Evolutionary conservation across 2,113 vertebrate species (phyloP).

Genomic region (Apodemus speciosus): DNA sequence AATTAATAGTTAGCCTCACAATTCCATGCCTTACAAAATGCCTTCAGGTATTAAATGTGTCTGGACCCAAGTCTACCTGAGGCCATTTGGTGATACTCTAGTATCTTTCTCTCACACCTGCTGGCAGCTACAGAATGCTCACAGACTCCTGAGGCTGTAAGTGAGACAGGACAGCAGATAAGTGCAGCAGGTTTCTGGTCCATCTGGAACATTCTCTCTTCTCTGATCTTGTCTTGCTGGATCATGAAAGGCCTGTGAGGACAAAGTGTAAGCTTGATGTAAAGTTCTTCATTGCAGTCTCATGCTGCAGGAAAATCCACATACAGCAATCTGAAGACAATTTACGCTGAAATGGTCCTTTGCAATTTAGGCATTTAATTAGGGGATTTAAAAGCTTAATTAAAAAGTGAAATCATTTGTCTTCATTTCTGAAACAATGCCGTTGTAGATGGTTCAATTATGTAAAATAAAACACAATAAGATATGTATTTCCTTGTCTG

Average conservation of each 20-base stretch:
- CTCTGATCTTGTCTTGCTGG: slow-evolving; percentile 68
- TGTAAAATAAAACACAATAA: slow-evolving; percentile 79
- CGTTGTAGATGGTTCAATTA: slow-evolving; percentile 80
- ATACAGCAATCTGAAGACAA: slow-evolving; percentile 81
- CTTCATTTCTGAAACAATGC: slow-evolving; percentile 80
- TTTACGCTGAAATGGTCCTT: slow-evolving; percentile 83
- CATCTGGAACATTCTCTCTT: slow-evolving; percentile 74
- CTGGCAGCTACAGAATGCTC: neutral
- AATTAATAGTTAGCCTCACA: neutral
- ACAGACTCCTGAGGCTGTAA: neutral
- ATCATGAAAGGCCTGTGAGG: slow-evolving; percentile 77
- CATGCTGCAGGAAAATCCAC: slow-evolving; percentile 79
- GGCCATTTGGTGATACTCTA: neutral
- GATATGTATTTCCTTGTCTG: slow-evolving; percentile 78
- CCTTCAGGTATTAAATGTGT: neutral
- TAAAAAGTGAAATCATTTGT: slow-evolving; percentile 88
- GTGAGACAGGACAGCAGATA: slow-evolving; percentile 1
- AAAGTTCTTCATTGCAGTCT: slow-evolving; percentile 77
- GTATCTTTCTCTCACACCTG: neutral
- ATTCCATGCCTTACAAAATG: neutral
- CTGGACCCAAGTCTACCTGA: neutral
- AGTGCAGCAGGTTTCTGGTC: slow-evolving; percentile 55
- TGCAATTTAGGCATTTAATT: slow-evolving; percentile 87
- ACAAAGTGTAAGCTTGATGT: slow-evolving; percentile 79
- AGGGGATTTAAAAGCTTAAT: slow-evolving; percentile 87